Base-by-base conservation (phyloP, 2,888 invertebrate genomes). In the Campaea margaritaria region DNA sequence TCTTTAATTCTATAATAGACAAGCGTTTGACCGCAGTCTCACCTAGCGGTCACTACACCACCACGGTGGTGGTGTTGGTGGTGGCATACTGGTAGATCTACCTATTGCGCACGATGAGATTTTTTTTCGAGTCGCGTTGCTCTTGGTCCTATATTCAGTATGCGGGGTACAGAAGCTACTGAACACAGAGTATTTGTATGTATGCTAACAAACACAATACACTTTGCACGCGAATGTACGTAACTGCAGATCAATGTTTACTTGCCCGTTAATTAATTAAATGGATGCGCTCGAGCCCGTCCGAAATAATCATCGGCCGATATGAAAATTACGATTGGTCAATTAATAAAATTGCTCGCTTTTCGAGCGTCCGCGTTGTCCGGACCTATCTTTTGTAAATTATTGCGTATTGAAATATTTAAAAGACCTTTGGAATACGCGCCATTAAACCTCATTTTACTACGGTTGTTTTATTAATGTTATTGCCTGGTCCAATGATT, bases 221-320 rank as follows among this genome's bases (percentile, higher is more conserved):
- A 66, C 70, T 70, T 59, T 55, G 62, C 15, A 42, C 51, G 27
- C 42, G 39, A 38, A 52, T 65, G 45, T 46, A 53, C 42, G 55
- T n/a, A 48, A 53, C 45, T 53, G 52, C 31, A 49, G 42, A 41
- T 45, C 53, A 58, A 65, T 72, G 76, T 74, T 73, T 74, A 69
- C 67, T 51, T 49, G 57, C 36, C 31, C 62, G 60, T 69, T 75
- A 71, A 71, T 76, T 76, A 75, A 78, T 75, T 74, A 69, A 76
- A 75, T 71, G 65, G 73, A 68, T 62, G 63, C 67, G 67, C 64
- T 36, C 47, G 47, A 53, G 38, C 38, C 43, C 3, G 48, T 21
- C 11, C 46, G 47, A 52, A 52, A 52, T 58, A 58, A 58, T 58
- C 47, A 62, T 50, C 45, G 44, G 2, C 45, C 52, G 46, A 42